Conservation (phyloP, 2,113 vertebrate species). For the human (Homo sapiens) region DNA sequence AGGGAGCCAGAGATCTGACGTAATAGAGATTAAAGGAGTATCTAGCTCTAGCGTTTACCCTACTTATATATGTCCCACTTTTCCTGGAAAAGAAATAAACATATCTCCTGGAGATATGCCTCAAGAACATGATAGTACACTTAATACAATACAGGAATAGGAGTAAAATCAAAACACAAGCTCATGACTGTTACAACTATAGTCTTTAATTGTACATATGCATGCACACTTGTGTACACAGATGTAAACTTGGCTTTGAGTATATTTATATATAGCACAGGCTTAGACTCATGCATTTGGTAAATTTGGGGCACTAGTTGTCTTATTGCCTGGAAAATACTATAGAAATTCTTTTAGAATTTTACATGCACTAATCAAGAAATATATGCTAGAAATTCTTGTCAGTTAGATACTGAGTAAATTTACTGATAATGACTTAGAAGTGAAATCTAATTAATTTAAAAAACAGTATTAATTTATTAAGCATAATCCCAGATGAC, state of each 20-base stretch:
- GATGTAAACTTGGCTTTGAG: not conserved
- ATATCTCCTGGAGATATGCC: not conserved
- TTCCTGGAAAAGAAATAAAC: constrained; percentile 30
- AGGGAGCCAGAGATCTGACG: not conserved
- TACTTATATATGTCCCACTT: not conserved
- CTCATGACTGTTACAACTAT: not conserved
- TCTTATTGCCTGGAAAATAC: constrained; percentile 29
- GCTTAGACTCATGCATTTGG: not conserved
- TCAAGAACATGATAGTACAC: not conserved
- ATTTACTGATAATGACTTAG: not conserved
- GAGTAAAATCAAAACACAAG: constrained; percentile 25
- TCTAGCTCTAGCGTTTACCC: not conserved
- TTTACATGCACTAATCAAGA: not conserved
- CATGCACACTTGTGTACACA: not conserved
- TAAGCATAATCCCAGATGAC: not conserved
- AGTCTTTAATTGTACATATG: not conserved
- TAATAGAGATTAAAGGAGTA: not conserved
- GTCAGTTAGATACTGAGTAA: not conserved
- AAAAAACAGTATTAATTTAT: not conserved
- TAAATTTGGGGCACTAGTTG: constrained; percentile 22
- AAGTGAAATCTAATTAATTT: constrained; percentile 26
- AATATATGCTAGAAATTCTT: constrained; percentile 20
- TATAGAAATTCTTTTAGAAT: not conserved
- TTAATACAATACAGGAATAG: not conserved
- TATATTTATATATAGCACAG: not conserved